A percentile compares a stretch with the other conserved stretches of the same genome.
Conservation (phyloP, 2,888 invertebrate species). For the Caenorhabditis wallacei region DNA sequence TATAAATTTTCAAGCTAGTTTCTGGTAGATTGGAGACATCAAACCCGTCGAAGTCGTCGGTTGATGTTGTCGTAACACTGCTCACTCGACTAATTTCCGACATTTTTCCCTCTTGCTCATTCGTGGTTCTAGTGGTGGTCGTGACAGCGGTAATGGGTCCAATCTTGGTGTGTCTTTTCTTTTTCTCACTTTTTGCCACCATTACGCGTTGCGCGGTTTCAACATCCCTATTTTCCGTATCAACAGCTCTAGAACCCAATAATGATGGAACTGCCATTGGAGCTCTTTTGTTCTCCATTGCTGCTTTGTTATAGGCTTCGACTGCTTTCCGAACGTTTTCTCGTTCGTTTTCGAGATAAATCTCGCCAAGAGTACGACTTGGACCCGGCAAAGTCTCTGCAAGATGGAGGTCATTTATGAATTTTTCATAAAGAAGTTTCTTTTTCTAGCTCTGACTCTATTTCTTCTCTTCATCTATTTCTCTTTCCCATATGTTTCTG, state of each 20-base stretch:
- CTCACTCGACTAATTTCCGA: conserved; percentile 55
- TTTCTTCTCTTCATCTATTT: background rate
- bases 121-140: conserved; percentile 39
- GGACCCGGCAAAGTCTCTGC: conserved; percentile 32
- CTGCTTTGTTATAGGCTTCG: conserved; percentile 17
- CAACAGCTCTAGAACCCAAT: conserved; percentile 21
- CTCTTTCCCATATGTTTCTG: background rate
- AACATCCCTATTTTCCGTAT: conserved; percentile 37
- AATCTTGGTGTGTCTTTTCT: conserved; percentile 54
- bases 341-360: conserved; percentile 16
- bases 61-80: conserved; percentile 47
- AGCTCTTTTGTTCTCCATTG: background rate
- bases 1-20: conserved; percentile 30
- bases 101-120: conserved; percentile 47
- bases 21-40: conserved; percentile 46
- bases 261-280: conserved; percentile 18
- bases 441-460: background rate
- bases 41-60: conserved; percentile 36
- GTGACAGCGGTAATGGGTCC: conserved; percentile 56
- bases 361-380: conserved; percentile 46
- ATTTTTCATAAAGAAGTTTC: background rate
- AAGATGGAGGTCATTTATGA: conserved; percentile 13
- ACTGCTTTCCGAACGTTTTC: conserved; percentile 35
- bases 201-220: conserved; percentile 22
- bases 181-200: conserved; percentile 48